Evolutionary conservation across 2,888 invertebrate species (phyloP), one percentile per base, ranked within the genome.

Genomic region (Rugalucina vietnamica): DNA sequence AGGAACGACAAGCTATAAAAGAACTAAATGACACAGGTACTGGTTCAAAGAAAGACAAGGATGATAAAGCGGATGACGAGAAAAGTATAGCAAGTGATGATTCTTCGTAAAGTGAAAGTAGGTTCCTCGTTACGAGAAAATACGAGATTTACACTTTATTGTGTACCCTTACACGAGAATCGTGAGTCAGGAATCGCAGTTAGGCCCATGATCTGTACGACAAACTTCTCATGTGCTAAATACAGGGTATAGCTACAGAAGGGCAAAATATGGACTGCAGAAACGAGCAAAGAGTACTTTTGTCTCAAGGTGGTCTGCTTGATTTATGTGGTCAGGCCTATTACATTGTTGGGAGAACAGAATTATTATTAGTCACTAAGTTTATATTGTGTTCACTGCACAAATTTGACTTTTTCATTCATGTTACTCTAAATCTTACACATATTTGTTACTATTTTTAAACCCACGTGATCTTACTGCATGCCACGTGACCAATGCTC

Each of bases 1-100:
- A 93, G 79, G 93, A 93, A 79, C 87, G 91, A 80, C 92, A 93
- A 84, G 92, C 92, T 54, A 93, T 93, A 49, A 93, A 93, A 85
- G 93, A 93, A 77, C 82, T 93, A 32, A 93, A 93, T 88, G 93
- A 92, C 71, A 85, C 54, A 27, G 37, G 80, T 21, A 50, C 76
- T 29, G 71, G n/a, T n/a, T 75, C 84, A 50, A 54, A 81, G 49
- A 76, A 81, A 70, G 73, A 72, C 34, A 43, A 39, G 37, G 83
- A 81, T 70, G 37, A 70, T 32, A 89, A 88, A 74, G 36, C 50
- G 37, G 82, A 76, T 32, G 82, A 85, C 32, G 89, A 86, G 50
- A 90, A 90, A 82, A 90, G 90, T 86, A 77, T 88, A 78, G 87
- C 86, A 57, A 90, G 90, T 87, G 90, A 90, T 69, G 88, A 88